Conservation (phyloP, 1,140 invertebrate genomes). For the Bombus pyrosoma region DNA sequence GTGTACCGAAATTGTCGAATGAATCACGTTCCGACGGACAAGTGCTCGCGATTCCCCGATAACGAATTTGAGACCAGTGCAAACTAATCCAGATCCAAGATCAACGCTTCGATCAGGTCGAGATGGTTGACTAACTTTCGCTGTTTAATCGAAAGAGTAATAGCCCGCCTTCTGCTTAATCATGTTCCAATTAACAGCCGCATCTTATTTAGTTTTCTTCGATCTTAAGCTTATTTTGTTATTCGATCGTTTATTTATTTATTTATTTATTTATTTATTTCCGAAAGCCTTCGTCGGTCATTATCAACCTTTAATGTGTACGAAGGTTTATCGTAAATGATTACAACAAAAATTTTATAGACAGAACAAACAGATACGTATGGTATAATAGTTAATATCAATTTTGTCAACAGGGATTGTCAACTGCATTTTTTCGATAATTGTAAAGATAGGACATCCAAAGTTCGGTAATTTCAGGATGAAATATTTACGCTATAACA, state of each 20-base stretch:
- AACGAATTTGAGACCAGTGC: constrained; percentile 59
- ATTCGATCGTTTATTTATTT: background rate
- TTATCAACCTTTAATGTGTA: background rate
- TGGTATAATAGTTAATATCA: background rate
- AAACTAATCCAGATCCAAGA: constrained; percentile 54
- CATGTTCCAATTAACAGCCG: background rate
- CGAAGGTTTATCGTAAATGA: background rate
- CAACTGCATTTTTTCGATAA: background rate
- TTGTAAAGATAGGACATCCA: background rate
- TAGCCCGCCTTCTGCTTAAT: constrained; percentile 30
- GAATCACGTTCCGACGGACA: constrained; percentile 47
- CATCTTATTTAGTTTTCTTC: background rate
- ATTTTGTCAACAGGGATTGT: background rate
- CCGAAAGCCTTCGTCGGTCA: rapidly evolving
- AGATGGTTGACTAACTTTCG: background rate
- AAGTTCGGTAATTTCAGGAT: background rate
- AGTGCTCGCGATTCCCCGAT: constrained; percentile 48
- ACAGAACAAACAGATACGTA: background rate
- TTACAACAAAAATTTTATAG: background rate
- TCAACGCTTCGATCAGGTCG: constrained; percentile 22
- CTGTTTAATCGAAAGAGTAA: constrained; percentile 52
- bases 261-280: background rate
- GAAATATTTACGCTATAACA: background rate
- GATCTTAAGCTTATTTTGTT: background rate
- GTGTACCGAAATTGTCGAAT: constrained; percentile 55